Evolutionary conservation across 2,888 invertebrate species (phyloP).

Genomic region (Periphyllus acericola): DNA sequence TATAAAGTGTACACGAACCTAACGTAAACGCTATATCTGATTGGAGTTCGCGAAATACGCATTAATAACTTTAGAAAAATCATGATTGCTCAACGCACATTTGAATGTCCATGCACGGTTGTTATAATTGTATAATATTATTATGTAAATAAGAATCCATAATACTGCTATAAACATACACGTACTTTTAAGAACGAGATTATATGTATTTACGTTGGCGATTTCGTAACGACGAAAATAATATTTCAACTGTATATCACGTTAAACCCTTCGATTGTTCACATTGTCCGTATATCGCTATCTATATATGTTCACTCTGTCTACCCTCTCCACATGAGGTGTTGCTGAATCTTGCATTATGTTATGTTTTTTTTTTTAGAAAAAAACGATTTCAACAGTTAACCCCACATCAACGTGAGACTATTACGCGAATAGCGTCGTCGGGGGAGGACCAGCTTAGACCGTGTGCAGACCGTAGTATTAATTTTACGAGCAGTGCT

Average conservation of each 20-base stretch:
- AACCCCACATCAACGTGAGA: slow-evolving; percentile 14
- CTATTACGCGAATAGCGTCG: not conserved
- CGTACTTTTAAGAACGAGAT: not conserved
- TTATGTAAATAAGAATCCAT: not conserved
- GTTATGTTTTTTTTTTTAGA: not conserved
- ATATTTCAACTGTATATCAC: not conserved
- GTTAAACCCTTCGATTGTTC: slow-evolving; percentile 31
- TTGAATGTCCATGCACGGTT: not conserved
- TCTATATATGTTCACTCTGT: not conserved
- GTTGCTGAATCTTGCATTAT: slow-evolving; percentile 39
- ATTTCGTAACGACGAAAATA: not conserved
- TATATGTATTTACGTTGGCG: not conserved
- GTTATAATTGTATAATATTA: not conserved
- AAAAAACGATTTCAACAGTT: slow-evolving; percentile 1
- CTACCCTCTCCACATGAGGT: slow-evolving; percentile 14
- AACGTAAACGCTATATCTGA: not conserved
- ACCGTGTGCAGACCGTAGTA: slow-evolving; percentile 12
- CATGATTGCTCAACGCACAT: not conserved
- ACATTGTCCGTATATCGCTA: slow-evolving; percentile 8
- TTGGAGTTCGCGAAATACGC: not conserved
- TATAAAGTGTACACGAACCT: too few relatives aligned
- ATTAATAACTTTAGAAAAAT: not conserved
- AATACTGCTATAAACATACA: not conserved
- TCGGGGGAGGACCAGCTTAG: slow-evolving; percentile 8
- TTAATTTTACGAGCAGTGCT: slow-evolving; percentile 7